These are phyloP conservation scores for Mus caroli DNA, from an alignment of 2,797 vertebrate species.

Conservation along the genomic window DNA sequence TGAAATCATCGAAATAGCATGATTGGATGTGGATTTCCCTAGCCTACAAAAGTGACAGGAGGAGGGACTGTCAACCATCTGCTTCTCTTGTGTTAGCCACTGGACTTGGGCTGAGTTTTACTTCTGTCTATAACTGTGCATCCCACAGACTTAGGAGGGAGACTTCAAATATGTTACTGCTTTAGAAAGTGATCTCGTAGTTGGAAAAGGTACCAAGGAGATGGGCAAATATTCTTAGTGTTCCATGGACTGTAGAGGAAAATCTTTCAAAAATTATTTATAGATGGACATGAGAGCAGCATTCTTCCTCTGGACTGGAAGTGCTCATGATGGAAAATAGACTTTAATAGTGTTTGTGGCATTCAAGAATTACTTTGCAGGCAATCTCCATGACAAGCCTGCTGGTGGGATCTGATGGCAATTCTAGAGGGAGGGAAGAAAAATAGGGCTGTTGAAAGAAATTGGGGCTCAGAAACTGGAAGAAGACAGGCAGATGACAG, in stretches of 20 bases:
- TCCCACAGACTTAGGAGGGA: background rate
- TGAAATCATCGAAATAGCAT: constrained; percentile 30
- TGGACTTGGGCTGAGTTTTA: background rate
- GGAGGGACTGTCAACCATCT: background rate
- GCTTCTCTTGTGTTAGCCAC: background rate
- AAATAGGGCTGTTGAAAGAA: constrained; percentile 73
- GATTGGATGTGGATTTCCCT: background rate
- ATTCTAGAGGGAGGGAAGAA: constrained; percentile 59
- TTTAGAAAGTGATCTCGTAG: constrained; percentile 52
- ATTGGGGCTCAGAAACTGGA: constrained; percentile 70
- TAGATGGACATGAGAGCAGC: constrained; percentile 43
- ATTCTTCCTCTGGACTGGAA: constrained; percentile 1
- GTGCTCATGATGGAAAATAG: constrained; percentile 59
- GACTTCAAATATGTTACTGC: background rate
- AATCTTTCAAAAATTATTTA: constrained; percentile 67
- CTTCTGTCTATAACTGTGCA: background rate
- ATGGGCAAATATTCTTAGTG: constrained; percentile 47
- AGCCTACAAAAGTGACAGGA: background rate
- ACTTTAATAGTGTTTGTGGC: constrained; percentile 63
- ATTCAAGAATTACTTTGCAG: constrained; percentile 67
- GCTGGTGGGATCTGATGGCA: constrained; percentile 66
- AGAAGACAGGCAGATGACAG: constrained; percentile 23
- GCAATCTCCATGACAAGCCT: constrained; percentile 56
- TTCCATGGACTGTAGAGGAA: constrained; percentile 5
- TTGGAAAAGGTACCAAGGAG: background rate